Base-by-base conservation (phyloP, 2,113 vertebrate species). In the Excalfactoria chinensis region DNA sequence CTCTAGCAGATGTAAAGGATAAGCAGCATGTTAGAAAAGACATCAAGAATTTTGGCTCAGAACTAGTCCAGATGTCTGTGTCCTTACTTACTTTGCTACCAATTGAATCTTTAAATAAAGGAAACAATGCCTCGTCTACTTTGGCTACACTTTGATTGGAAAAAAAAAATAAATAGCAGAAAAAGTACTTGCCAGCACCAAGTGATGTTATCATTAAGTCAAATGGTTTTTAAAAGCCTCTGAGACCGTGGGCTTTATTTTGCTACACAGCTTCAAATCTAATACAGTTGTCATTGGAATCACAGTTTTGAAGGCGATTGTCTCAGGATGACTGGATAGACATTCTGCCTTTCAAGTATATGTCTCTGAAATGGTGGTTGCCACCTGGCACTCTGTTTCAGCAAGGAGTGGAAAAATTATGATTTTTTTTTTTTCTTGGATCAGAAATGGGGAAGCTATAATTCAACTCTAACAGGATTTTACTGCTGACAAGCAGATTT, bases 371-470 rank as follows among this genome's bases (percentile, higher is more conserved):
- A 93, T 63, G 26, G 53, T 77, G 41, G 22, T 22, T 84, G 70
- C 95, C 92, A 96, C 94, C 77, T 96, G 95, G 77, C 84, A 84
- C 32, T 17, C 60, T 86, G 76, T 64, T 84, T 84, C 63, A 59
- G 37, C 41, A 82, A 89, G 32, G 43, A 76, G 72, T 46, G 60
- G 68, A 40, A 87, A 78, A 84, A 55, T 13, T 51, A 85, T 66
- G 6, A 49, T 34, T 92, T 19, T 58, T 89, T 72, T 72, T 46
- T 89, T 72, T 73, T 46, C 60, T 46, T 74, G 20, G 55, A 34
- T n/a, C 23, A 44, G 68, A 75, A 43, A 34, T 73, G 15, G 2
- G 22, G 12, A 93, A 28, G 19, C 32, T 90, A 56, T 55, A 28
- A 60, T 89, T 95, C 69, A 89, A 26, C 41, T 18, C 37, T 64